Percentiles rank a stretch among this genome's conserved stretches.
Conservation (phyloP, 2,113 vertebrate genomes). For the Ochotona curzoniae region DNA sequence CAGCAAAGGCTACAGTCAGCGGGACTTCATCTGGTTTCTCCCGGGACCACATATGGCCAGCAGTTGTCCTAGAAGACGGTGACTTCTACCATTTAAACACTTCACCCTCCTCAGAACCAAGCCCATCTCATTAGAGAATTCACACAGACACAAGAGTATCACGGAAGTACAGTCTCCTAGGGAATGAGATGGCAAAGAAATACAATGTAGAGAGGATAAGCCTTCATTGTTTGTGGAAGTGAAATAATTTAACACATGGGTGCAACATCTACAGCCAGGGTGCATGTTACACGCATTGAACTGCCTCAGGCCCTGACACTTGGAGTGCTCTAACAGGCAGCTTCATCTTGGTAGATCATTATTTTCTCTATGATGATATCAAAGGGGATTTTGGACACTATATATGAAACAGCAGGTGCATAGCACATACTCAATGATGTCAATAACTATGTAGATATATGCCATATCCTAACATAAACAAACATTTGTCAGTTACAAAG, state of each 20-base stretch:
- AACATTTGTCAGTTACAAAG: not conserved
- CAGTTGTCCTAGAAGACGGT: not conserved
- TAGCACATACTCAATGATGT: not conserved
- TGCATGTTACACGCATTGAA: not conserved
- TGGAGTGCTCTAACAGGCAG: not conserved
- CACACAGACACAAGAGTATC: not conserved
- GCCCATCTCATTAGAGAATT: not conserved
- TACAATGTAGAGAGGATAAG: not conserved
- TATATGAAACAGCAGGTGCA: not conserved
- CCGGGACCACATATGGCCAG: not conserved
- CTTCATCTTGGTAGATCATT: not conserved
- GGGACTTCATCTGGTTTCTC: not conserved
- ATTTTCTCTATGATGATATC: not conserved
- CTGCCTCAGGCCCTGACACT: not conserved
- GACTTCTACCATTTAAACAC: slow-evolving; percentile 25
- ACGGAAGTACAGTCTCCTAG: not conserved
- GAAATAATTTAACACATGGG: not conserved
- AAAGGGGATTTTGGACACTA: not conserved
- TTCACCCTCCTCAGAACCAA: not conserved
- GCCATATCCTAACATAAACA: not conserved
- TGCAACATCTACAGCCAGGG: not conserved
- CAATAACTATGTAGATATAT: not conserved
- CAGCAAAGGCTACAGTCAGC: not conserved
- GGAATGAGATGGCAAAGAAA: not conserved
- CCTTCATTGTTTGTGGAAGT: slow-evolving; percentile 11